Evolutionary conservation across 2,888 invertebrate genomes (phyloP), one percentile per base, ranked within the genome.

Genomic region (Ferdinandea cuprea): DNA sequence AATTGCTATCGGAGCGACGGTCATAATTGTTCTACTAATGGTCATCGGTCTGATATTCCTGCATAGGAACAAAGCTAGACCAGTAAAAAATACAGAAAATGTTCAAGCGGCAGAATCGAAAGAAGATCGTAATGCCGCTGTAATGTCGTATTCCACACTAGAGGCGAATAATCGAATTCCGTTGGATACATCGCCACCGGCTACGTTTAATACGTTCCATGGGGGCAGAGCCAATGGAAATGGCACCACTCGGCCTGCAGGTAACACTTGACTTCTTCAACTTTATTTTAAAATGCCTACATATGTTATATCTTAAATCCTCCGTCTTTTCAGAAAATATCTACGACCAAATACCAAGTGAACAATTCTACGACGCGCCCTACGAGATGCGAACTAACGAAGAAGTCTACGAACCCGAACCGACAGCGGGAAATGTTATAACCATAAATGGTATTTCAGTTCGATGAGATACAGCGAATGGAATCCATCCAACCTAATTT

Each of bases 371-470:
- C 88, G 95, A 95, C 89, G 94, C 95, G 2, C 95, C 95, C 0
- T 95, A 95, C 89, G 93, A 95, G 87, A 93, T 93, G 86, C 90
- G 92, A 61, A 90, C 92, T 21, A 92, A 92, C 72, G 93, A 92
- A 84, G 93, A 92, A 58, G 92, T 92, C 7, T 93, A 93, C 87
- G 93, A 94, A 87, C 91, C 91, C 1, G 91, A 91, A 85, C 91
- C 91, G 1, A 87, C 89, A 54, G 86, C 88, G 72, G 88, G 87
- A 42, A 91, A 90, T 87, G 94, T 94, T 19, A 95, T 97, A 87
- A 97, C 97, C 48, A 97, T 97, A 87, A 97, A 97, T 88, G 97
- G 97, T 7, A 96, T 97, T 52, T 95, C 96, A 40, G 96, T 97
- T 58, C 94, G 96, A 92, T 96, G 88, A 87, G 54, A 50, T 8